Base-by-base conservation (phyloP, 2,797 vertebrate genomes). In the Sebastes baramenuke region DNA sequence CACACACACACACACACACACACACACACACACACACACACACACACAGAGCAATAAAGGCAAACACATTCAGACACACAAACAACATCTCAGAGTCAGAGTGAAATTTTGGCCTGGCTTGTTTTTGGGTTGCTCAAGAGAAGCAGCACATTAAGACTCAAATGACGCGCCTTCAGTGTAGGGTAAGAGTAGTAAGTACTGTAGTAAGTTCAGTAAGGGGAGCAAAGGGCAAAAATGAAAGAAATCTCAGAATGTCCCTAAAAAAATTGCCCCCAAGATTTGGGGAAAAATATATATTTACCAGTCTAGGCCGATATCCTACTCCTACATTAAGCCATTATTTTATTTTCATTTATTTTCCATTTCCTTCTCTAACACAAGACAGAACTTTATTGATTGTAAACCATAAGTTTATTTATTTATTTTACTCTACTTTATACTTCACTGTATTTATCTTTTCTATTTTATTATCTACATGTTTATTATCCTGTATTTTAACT, bases 21-120 rank as follows among this genome's bases (percentile, higher is more conserved):
- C 36, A 56, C 24, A 74, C 49, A 72, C 36, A 72, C 68, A 73
- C 65, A 75, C 32, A 77, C 49, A 72, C 65, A 77, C 32, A 77
- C 65, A 77, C 32, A 77, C 27, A 77, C 42, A 67, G 1, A 73
- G 4, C 46, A 46, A 84, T 20, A 49, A 58, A 65, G 46, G 34
- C 69, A 77, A n/a, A 65, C 73, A 13, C 70, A 75, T 14, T 9
- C 13, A 70, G 29, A 83, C 54, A 59, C 58, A 79, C 36, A 81
- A 29, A 82, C 72, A 62, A 55, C 32, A 49, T 59, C 58, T 65
- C 36, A 58, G 55, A 68, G 66, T 74, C 67, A 56, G 22, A 80
- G 22, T 61, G 42, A 81, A 67, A 82, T 29, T 36, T 16, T 10
- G 36, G 62, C 38, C 56, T 27, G 20, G 10, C 2, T 32, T 49